phyloP scores from a whole-genome alignment of 2,797 vertebrate genomes.

The Eleutherodactylus coqui region DNA sequence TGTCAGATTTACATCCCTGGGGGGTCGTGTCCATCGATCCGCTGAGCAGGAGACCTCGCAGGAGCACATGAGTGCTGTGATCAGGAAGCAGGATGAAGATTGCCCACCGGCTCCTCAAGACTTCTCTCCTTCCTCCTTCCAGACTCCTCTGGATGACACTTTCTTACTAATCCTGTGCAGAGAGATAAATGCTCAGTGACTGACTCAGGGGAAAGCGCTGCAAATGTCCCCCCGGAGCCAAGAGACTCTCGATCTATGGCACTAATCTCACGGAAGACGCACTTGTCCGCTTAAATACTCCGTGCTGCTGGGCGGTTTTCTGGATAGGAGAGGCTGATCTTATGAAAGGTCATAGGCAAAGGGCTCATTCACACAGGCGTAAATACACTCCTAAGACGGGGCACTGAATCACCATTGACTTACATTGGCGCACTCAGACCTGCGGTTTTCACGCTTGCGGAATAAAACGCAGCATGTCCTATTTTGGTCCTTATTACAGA shows the following conservation, averaged over 20 bases:
- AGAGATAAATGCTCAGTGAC: neutral
- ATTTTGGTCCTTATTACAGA: no score
- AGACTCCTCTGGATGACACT: slow-evolving; percentile 14
- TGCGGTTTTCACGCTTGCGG: no score
- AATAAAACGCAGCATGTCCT: no score
- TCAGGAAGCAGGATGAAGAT: slow-evolving; percentile 12
- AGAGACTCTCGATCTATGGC: no score
- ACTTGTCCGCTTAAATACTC: neutral
- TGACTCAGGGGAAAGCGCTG: neutral
- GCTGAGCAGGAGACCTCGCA: neutral
- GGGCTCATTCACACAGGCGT: no score
- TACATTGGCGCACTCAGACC: no score
- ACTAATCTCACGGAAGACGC: neutral
- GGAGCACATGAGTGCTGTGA: slow-evolving; percentile 21
- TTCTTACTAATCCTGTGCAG: neutral
- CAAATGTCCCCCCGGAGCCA: neutral
- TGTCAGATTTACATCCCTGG: neutral
- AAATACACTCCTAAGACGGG: no score
- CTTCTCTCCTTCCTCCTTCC: slow-evolving; percentile 15
- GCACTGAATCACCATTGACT: no score
- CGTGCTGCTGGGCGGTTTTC: neutral
- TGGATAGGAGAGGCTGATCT: neutral
- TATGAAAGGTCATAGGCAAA: no score
- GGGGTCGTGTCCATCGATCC: neutral
- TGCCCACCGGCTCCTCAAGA: neutral